These are phyloP conservation scores for Podiceps cristatus DNA, from an alignment of 2,113 vertebrate genomes.

Conservation along the genomic window DNA sequence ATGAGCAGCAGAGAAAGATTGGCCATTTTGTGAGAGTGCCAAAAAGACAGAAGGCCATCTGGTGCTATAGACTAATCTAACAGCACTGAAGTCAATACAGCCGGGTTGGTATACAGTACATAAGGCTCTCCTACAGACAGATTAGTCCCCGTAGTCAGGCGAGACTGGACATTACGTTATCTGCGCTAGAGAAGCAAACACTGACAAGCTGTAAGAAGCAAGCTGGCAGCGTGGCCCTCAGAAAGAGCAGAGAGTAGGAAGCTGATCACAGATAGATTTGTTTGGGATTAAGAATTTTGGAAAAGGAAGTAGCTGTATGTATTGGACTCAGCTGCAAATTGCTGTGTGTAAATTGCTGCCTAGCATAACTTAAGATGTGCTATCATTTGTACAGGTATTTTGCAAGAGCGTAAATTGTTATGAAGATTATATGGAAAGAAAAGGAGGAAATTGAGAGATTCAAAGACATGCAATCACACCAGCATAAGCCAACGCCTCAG, in stretches of 20 bases:
- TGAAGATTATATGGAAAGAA: not conserved
- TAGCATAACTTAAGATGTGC: not conserved
- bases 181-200: not conserved
- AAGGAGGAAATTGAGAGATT: conserved; percentile 3
- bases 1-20: conserved; percentile 29
- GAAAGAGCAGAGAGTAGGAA: not conserved
- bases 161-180: not conserved
- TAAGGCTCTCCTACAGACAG: conserved; percentile 11
- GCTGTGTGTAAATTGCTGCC: not conserved
- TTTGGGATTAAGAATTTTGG: not conserved
- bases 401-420: not conserved
- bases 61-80: conserved; percentile 62
- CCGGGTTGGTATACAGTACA: conserved; percentile 5
- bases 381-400: not conserved
- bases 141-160: not conserved
- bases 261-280: not conserved
- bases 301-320: not conserved
- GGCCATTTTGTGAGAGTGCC: conserved; percentile 56
- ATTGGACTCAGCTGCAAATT: not conserved
- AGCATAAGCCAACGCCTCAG: not conserved
- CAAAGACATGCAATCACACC: not conserved
- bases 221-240: not conserved
- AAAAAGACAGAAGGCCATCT: conserved; percentile 67
- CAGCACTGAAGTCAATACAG: conserved; percentile 42
- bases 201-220: not conserved